These are phyloP conservation scores for Ctenomys sociabilis DNA, from an alignment of 2,113 vertebrate species.

Conservation along the genomic window DNA sequence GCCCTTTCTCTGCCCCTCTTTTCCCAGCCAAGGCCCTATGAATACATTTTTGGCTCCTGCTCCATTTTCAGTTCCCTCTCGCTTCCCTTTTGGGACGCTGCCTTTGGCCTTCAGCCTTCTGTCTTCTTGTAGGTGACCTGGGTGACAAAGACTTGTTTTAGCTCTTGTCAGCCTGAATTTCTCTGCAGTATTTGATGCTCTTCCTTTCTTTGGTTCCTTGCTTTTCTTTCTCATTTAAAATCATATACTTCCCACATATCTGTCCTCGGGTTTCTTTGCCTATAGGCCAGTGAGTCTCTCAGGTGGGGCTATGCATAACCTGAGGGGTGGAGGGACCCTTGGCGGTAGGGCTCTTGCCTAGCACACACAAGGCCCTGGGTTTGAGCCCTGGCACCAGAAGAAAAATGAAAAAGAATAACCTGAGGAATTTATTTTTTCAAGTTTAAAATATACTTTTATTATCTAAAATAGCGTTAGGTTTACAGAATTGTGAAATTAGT, in stretches of 20 bases:
- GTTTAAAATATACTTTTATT: neutral
- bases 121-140: constrained; percentile 8
- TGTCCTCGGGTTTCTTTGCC: neutral
- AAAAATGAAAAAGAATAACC: neutral
- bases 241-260: neutral
- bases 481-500: neutral
- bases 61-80: neutral
- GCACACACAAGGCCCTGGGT: neutral
- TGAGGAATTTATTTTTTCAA: neutral
- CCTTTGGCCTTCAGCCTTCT: neutral
- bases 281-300: neutral
- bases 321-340: neutral
- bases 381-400: neutral
- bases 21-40: neutral
- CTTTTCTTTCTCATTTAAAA: constrained; percentile 37
- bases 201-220: neutral
- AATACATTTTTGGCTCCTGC: constrained; percentile 19
- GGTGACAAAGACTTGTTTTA: constrained; percentile 26
- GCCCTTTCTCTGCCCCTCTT: neutral
- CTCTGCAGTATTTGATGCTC: neutral
- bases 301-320: neutral
- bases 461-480: neutral
- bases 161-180: neutral
- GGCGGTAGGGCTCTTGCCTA: neutral
- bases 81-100: neutral